Base-by-base conservation (phyloP, 2,797 vertebrate species). In the Tadarida brasiliensis region DNA sequence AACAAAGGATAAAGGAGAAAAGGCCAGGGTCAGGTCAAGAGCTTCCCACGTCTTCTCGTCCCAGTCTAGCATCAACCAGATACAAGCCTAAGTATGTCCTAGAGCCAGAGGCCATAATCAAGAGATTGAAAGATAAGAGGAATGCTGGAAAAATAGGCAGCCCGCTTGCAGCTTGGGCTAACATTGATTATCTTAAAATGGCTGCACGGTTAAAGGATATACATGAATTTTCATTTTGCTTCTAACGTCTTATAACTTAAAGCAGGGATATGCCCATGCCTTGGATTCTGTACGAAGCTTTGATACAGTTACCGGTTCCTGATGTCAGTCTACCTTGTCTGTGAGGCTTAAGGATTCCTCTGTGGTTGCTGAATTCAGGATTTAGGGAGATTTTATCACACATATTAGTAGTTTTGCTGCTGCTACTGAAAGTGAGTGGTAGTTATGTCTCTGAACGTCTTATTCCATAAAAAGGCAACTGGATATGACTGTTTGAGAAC, bases 11-110 rank as follows among this genome's bases (percentile, higher is more conserved):
- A 90, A 87, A 89, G 47, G 82, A 84, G 56, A 26, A 92, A 93
- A 82, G 59, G 76, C 61, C 86, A 93, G 67, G 63, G 61, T 77
- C 56, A 49, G 87, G 95, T 86, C 96, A 97, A 87, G n/a, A 82
- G 77, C 77, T 97, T 97, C 97, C 91, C 90, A 92, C 15, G 7
- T 59, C 84, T 73, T 56, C 51, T 59, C 33, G 59, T 95, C 73
- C 54, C 67, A 84, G 87, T 76, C 56, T 61, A 28, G 87, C 19
- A 11, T 10, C 35, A 89, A 65, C n/a, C 63, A 92, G 30, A 63
- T 24, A 65, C 20, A 85, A 63, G 20, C 47, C 17, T 83, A 65
- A 28, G 30, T 63, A 65, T 47, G 11, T 61, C 59, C 44, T 67
- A 17, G 84, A 90, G 44, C 30, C 39, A 67, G 76, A 68, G 35